phyloP scores from a whole-genome alignment of 2,888 invertebrate species.

The Dugesia japonica region DNA sequence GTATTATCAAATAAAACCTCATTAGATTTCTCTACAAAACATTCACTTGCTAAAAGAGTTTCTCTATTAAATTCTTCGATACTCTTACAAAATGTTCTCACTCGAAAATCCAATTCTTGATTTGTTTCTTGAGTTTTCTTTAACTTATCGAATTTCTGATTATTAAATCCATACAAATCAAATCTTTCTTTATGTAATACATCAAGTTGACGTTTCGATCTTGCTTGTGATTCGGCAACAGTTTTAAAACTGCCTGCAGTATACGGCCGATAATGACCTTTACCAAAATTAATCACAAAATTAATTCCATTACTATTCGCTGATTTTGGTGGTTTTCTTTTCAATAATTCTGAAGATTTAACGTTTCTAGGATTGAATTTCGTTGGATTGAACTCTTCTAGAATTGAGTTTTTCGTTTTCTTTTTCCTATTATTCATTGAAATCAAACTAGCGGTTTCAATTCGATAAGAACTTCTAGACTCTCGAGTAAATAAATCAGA shows the following conservation, averaged over 20 bases:
- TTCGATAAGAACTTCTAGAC: not conserved
- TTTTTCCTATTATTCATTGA: not conserved
- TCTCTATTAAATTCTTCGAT: not conserved
- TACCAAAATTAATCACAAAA: not conserved
- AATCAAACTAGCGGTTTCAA: not conserved
- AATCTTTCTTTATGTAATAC: not conserved
- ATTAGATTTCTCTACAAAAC: not conserved
- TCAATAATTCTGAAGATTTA: not conserved
- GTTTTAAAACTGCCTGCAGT: not conserved
- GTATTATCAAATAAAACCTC: not conserved
- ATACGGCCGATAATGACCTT: not conserved
- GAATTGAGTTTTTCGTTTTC: not conserved
- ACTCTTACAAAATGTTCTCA: not conserved
- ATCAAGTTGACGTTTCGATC: not conserved
- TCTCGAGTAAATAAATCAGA: not conserved
- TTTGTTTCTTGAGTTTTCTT: not conserved
- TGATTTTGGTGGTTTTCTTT: not conserved
- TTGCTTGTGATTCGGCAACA: not conserved
- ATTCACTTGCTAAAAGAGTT: not conserved
- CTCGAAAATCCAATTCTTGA: not conserved
- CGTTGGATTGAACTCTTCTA: not conserved
- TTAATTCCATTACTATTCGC: not conserved
- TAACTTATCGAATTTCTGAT: not conserved
- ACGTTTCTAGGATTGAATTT: not conserved
- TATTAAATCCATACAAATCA: not conserved